Conservation (phyloP, 1,140 invertebrate genomes). For the Panulirus ornatus region DNA sequence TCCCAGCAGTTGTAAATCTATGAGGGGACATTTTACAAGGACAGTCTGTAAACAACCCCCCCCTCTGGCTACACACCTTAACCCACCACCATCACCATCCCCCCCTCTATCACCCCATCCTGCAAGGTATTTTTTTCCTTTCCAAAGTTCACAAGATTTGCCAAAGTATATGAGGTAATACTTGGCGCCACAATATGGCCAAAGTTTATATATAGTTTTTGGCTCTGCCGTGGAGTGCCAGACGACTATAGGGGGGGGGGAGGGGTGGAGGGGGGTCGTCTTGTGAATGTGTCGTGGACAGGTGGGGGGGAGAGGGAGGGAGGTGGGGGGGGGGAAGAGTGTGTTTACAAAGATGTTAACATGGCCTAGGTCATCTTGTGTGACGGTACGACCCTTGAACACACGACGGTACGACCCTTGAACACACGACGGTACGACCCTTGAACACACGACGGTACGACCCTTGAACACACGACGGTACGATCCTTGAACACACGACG, state of each 20-base stretch:
- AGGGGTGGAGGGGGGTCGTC: background rate
- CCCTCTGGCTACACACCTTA: background rate
- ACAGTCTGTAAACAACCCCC: background rate
- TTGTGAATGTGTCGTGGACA: background rate
- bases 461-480: no score
- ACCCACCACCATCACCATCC: background rate
- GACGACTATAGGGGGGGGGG: background rate
- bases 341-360: no score
- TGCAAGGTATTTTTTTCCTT: background rate
- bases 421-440: no score
- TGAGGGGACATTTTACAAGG: background rate
- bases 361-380: no score
- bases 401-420: no score
- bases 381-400: no score
- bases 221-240: no score
- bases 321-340: conserved; percentile 10
- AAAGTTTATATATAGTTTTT: no score
- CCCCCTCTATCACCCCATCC: background rate
- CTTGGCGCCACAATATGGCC: background rate
- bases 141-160: background rate
- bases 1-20: background rate
- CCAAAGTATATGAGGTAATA: background rate
- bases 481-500: no score
- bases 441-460: no score
- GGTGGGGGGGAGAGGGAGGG: background rate